Conservation (phyloP, 1,140 invertebrate species). For the Drosophila funebris region DNA sequence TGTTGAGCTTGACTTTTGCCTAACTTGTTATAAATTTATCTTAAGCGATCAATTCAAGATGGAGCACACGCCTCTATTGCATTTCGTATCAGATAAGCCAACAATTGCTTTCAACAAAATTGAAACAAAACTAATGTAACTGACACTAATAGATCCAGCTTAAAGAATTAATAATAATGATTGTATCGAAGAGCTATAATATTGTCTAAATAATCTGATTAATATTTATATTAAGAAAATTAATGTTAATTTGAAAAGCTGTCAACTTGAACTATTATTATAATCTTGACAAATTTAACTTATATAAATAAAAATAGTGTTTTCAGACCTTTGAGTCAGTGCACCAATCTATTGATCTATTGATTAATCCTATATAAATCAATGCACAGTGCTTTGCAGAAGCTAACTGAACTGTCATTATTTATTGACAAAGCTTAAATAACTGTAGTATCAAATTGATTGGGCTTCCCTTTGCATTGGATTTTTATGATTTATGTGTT, state of each 20-base stretch:
- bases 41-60: background rate
- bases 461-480: background rate
- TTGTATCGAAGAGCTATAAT: too few relatives aligned
- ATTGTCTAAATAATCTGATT: too few relatives aligned
- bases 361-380: too few relatives aligned
- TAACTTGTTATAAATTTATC: background rate
- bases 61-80: background rate
- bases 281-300: too few relatives aligned
- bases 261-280: too few relatives aligned
- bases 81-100: background rate
- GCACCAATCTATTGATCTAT: too few relatives aligned
- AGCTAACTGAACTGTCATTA: background rate
- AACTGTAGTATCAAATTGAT: background rate
- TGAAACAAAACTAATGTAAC: background rate
- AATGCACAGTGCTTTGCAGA: background rate
- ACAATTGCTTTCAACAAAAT: background rate
- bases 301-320: too few relatives aligned
- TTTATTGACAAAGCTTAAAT: background rate
- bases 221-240: too few relatives aligned
- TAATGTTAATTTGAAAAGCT: too few relatives aligned
- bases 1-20: background rate
- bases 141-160: too few relatives aligned
- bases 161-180: too few relatives aligned
- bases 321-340: too few relatives aligned
- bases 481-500: background rate